Evolutionary conservation across 2,797 vertebrate genomes (phyloP), one percentile per base, ranked within the genome.

Genomic region (Sarcophilus harrisii): DNA sequence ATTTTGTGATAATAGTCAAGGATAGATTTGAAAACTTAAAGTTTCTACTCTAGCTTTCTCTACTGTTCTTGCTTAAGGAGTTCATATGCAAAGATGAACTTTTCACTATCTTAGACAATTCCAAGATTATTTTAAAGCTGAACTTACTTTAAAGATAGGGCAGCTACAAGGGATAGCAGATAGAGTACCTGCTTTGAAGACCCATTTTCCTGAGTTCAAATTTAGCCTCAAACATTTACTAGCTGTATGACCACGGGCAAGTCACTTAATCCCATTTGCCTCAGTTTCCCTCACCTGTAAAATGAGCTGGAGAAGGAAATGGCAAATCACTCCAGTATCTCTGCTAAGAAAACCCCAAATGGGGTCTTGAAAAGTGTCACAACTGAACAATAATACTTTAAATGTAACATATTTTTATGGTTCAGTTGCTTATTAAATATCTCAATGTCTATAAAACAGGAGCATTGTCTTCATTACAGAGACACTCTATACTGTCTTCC

Each of bases 401-500:
- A 87, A 87, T 10, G 38, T 87, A 49, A 28, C 8, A 11, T 38
- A 73, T 87, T 49, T 87, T 87, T 49, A 81, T 27, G 38, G 27
- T 38, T 87, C 38, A 38, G 10, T 87, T 87, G 38, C 73, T 87
- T 45, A 38, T 87, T 87, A 62, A 54, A 91, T 49, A 93, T 54
- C 12, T 58, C 52, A 30, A 57, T 62, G 66, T 54, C 49, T 38
- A 5, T 29, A 81, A 92, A 92, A 60, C 29, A 87, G 24, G 11
- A 32, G 54, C 94, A 18, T 21, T 52, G 32, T 94, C 57, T 96
- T 95, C 29, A 32, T 29, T 49, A 49, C 73, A 52, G 73, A 90
- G 95, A 94, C 92, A 55, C 91, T 57, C 38, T 87, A 52, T 21
- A 89, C 58, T 96, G 94, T 81, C 95, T 96, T 94, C 91, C 81